Evolutionary conservation across 2,888 invertebrate species (phyloP).

Genomic region (Busseola fusca): DNA sequence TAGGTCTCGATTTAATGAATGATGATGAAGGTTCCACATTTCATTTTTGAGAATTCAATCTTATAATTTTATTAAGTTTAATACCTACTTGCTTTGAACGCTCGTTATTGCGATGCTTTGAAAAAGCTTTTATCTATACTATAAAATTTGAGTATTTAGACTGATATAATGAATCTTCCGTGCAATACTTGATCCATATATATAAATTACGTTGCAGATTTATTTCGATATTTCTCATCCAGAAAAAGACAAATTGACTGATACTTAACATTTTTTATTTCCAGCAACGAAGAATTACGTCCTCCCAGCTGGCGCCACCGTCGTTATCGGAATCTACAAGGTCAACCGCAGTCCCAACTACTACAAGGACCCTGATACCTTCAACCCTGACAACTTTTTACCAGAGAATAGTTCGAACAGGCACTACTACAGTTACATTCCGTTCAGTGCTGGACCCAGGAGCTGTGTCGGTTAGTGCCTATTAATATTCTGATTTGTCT

Average conservation of each 20-base stretch:
- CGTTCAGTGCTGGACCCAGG: constrained; percentile 94
- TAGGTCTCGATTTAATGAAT: constrained; percentile 64
- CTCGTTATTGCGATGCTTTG: neutral
- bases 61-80: neutral
- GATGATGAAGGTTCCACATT: neutral
- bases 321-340: constrained; percentile 91
- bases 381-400: constrained; percentile 94
- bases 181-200: neutral
- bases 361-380: constrained; percentile 92
- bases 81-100: neutral
- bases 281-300: constrained; percentile 90
- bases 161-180: too few species aligned
- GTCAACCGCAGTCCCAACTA: constrained; percentile 91
- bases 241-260: neutral
- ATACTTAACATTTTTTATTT: constrained; percentile 42
- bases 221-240: neutral
- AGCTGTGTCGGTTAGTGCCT: constrained; percentile 91
- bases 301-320: constrained; percentile 92
- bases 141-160: neutral
- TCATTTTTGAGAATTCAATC: neutral
- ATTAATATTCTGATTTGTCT: neutral
- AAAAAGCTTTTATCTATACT: neutral
- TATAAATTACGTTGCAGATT: neutral
- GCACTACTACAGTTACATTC: constrained; percentile 94
- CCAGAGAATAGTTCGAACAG: constrained; percentile 92